Evolutionary conservation across 2,797 vertebrate species (phyloP).

Genomic region (Coreius guichenoti): DNA sequence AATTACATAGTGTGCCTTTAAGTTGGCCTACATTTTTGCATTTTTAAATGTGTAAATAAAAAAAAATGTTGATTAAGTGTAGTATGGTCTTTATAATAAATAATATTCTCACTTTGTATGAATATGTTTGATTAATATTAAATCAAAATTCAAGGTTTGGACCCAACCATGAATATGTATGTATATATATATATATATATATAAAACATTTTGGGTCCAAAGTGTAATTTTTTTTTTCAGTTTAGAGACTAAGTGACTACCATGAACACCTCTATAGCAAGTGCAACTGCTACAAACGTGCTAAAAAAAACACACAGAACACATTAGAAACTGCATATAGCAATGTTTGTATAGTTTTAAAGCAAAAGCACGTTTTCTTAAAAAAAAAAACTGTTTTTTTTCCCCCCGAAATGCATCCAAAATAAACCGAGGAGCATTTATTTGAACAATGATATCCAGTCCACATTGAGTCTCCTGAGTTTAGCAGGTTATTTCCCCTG

Average conservation of each 20-base stretch:
- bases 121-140: background rate
- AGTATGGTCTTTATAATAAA: background rate
- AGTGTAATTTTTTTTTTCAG: background rate
- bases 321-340: background rate
- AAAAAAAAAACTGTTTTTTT: background rate
- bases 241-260: background rate
- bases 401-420: background rate
- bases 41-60: too few relatives aligned
- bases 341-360: background rate
- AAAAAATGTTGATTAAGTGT: too few relatives aligned
- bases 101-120: background rate
- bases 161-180: background rate
- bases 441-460: background rate
- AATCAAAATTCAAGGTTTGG: background rate
- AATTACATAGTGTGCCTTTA: too few relatives aligned
- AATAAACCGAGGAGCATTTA: background rate
- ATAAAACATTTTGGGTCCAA: too few relatives aligned
- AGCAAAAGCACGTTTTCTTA: background rate
- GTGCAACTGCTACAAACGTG: background rate
- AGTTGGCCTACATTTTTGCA: too few relatives aligned
- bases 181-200: too few relatives aligned
- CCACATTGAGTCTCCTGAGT: background rate
- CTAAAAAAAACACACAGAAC: background rate
- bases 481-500: constrained; percentile 49
- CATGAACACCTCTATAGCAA: background rate